Conservation (phyloP, 2,888 invertebrate species). For the Protula sp. region DNA sequence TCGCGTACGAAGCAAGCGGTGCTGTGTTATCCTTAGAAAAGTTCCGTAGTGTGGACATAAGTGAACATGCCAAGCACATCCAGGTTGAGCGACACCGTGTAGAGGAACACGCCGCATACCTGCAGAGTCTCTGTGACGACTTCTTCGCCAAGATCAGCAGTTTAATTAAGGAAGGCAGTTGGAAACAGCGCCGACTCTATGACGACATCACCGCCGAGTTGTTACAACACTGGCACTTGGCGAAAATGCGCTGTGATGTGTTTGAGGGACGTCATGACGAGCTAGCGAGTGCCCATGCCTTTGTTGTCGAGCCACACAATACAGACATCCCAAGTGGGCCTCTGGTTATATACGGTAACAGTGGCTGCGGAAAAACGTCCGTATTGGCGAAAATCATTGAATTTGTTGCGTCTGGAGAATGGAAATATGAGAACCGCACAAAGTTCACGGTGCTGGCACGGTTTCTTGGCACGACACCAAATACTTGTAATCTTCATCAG, state of each 20-base stretch:
- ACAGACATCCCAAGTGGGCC: neutral
- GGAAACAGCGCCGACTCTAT: neutral
- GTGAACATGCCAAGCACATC: neutral
- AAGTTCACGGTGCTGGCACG: neutral
- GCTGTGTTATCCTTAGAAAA: neutral
- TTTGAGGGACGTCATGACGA: constrained; percentile 8
- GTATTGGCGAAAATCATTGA: neutral
- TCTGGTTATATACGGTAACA: neutral
- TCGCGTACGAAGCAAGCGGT: constrained; percentile 4
- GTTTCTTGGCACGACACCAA: constrained; percentile 9
- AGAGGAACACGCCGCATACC: constrained; percentile 2
- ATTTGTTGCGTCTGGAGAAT: neutral
- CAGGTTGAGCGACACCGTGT: neutral
- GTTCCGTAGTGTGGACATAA: neutral
- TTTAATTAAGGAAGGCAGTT: neutral
- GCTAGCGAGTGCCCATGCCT: neutral
- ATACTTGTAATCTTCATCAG: constrained; percentile 7
- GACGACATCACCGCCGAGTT: neutral
- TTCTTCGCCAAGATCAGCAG: neutral
- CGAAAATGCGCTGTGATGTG: constrained; percentile 3
- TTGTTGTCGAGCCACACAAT: neutral
- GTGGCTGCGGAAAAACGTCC: neutral
- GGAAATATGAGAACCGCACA: neutral
- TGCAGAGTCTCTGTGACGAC: constrained; percentile 1
- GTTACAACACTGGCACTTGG: constrained; percentile 8